Evolutionary conservation across 2,113 vertebrate species (phyloP), one percentile per base, ranked within the genome.

Genomic region (Menura novaehollandiae): DNA sequence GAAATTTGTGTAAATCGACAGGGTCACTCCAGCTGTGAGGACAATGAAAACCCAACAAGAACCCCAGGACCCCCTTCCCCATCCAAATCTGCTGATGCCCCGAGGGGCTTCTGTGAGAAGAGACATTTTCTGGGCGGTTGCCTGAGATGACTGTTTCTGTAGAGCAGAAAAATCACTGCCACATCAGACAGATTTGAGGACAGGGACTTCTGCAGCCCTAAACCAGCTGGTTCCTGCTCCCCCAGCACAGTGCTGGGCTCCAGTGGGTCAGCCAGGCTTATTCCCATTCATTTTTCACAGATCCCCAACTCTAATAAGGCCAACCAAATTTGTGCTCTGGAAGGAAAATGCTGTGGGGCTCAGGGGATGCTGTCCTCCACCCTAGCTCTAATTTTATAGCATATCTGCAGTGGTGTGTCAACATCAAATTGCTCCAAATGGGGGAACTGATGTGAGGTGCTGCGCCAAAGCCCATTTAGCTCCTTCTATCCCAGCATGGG

Each of bases 11-110:
- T 94, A 82, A 95, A 94, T 82, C 10, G 35, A 71, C 44, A 11
- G 44, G 76, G 96, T 95, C 85, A 43, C 60, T 92, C 88, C 93
- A 94, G 89, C 85, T 96, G 85, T 5, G 9, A 81, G 85, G 58
- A 71, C 78, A 77, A 24, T 20, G 47, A 91, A 91, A 91, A 59
- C 55, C 46, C 67, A 59, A 20, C 20, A 27, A n/a, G 60, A 84
- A 24, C 43, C 26, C 69, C 58, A 83, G n/a, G 30, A 77, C 11
- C 14, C 27, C 15, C 30, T 6, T 51, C 43, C 69, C 37, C 26
- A 74, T 32, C 69, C 52, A 59, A 49, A 63, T 23, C 72, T 91
- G 51, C 30, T 26, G 9, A 19, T 58, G 32, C 22, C 51, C 55
- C 2, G 0, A 37, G 15, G 16, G 47, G 21, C 39, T 90, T 62